Percentiles rank a stretch among this genome's conserved stretches.
Evolutionary conservation across 2,888 invertebrate species (phyloP).

Genomic region (Drosophila antonietae): DNA sequence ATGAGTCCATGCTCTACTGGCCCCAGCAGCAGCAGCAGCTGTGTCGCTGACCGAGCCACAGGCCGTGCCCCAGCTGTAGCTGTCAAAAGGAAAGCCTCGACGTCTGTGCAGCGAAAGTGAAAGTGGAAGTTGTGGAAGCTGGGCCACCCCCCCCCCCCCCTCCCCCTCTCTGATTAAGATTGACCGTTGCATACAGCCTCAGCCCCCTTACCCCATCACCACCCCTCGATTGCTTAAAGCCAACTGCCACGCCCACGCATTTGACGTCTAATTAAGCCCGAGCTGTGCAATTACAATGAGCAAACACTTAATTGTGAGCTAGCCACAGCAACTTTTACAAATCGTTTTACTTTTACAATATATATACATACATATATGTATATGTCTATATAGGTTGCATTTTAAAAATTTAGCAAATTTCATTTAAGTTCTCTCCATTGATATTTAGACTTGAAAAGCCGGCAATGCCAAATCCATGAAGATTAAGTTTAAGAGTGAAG

Average conservation of each 20-base stretch:
- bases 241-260: slow-evolving; percentile 62
- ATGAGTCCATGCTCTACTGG: slow-evolving; percentile 64
- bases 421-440: neutral
- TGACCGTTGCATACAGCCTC: slow-evolving; percentile 9
- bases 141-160: neutral
- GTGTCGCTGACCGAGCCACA: slow-evolving; percentile 32
- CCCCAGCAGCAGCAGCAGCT: slow-evolving; percentile 9
- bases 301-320: slow-evolving; percentile 37
- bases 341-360: slow-evolving; percentile 2
- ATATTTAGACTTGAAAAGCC: neutral
- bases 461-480: too few relatives aligned
- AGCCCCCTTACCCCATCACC: neutral
- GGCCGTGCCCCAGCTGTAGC: slow-evolving; percentile 36
- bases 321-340: slow-evolving; percentile 14
- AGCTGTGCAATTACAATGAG: slow-evolving; percentile 47
- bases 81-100: slow-evolving; percentile 58
- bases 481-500: too few relatives aligned
- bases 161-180: neutral
- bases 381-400: neutral
- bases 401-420: neutral
- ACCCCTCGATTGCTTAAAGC: slow-evolving; percentile 52
- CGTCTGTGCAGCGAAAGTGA: slow-evolving; percentile 48
- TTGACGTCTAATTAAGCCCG: slow-evolving; percentile 66
- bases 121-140: slow-evolving; percentile 25
- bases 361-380: neutral